Base-by-base conservation (phyloP, 2,797 vertebrate species). In the Arvicola amphibius region DNA sequence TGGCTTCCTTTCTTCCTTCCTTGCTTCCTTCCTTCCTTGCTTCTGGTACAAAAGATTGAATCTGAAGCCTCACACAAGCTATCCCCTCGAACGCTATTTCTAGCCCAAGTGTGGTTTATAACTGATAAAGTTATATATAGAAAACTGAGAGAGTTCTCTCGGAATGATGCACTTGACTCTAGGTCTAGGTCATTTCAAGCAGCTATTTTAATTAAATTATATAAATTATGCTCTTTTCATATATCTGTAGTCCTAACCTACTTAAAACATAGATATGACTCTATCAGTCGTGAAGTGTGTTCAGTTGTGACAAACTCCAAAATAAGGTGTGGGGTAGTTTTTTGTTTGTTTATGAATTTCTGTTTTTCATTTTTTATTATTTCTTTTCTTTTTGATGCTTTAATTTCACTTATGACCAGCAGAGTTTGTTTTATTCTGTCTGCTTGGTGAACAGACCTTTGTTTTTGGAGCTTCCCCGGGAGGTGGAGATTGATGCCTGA, bases 141-240 rank as follows among this genome's bases (percentile, higher is more conserved):
- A 27, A 29, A 88, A 92, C 59, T 25, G 51, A 9, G 21, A 85
- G n/a, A 90, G 88, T 23, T 85, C 71, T 83, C 69, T 76, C 34
- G 56, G 69, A 86, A 94, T 67, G 37, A 83, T 32, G 63, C 16
- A 34, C 34, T 29, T 95, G 63, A 96, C 77, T 90, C 85, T 69
- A 90, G 40, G 65, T 88, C 88, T 69, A 92, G 48, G 67, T 34
- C 46, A 85, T 10, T 43, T 19, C 61, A 95, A 90, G 84, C 29
- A 94, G 51, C 80, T 77, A 34, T 88, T 78, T 87, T 94, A 61
- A 80, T 89, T 92, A 94, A 97, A 94, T 86, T 85, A 23, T 90
- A 34, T 93, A 77, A 90, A 81, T 79, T 51, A 53, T 88, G 34
- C 14, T 88, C 40, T 88, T 78, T 61, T 76, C 53, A 43, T 59